These are phyloP conservation scores for Epicauta chinensis DNA, from an alignment of 1,140 invertebrate species.

Conservation along the genomic window DNA sequence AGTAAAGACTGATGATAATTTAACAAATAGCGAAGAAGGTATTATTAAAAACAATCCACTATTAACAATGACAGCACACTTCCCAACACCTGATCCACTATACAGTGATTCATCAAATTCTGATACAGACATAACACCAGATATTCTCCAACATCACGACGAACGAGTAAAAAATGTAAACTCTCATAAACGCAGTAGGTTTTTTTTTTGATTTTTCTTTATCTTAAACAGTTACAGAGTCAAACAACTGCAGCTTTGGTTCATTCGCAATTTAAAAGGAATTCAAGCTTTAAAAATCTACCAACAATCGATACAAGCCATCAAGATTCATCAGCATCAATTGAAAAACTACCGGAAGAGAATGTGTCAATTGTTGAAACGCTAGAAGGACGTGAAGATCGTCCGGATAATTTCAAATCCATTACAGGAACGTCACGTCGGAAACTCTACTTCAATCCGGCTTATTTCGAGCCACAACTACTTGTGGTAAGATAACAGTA, in stretches of 20 bases:
- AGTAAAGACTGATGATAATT: constrained; percentile 26
- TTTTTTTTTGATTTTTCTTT: constrained; percentile 3
- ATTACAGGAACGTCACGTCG: constrained; percentile 57
- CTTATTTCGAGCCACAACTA: constrained; percentile 79
- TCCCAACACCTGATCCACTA: constrained; percentile 39
- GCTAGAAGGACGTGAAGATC: constrained; percentile 55
- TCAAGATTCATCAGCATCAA: constrained; percentile 46
- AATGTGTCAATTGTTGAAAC: constrained; percentile 80
- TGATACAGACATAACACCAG: constrained; percentile 34
- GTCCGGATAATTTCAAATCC: constrained; percentile 53
- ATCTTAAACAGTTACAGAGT: constrained; percentile 41
- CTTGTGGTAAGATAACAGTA: constrained; percentile 57
- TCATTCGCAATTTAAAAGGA: constrained; percentile 47
- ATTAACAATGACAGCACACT: constrained; percentile 53
- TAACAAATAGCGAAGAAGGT: constrained; percentile 48
- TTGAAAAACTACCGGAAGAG: constrained; percentile 71
- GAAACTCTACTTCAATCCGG: constrained; percentile 81
- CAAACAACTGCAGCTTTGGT: constrained; percentile 63
- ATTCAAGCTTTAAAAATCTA: background rate
- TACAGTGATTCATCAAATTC: constrained; percentile 46
- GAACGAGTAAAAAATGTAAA: constrained; percentile 23
- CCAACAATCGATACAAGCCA: constrained; percentile 21
- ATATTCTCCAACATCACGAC: constrained; percentile 34
- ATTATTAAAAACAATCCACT: constrained; percentile 73
- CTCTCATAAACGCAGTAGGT: background rate